A percentile compares a stretch with the other conserved stretches of the same genome.
These are phyloP conservation scores for Nomada fucata DNA, from an alignment of 2,888 invertebrate species.

Conservation along the genomic window DNA sequence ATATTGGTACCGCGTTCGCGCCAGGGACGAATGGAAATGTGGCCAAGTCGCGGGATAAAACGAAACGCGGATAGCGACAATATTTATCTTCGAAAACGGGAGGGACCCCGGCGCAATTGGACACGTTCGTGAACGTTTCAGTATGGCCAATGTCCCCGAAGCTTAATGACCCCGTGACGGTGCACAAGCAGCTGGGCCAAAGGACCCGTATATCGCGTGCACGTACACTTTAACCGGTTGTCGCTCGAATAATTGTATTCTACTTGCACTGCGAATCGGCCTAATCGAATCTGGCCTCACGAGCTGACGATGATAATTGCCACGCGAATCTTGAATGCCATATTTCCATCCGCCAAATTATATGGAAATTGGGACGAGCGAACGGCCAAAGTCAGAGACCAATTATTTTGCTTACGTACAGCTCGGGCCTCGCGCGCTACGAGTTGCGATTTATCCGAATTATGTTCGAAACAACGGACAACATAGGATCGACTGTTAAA, in stretches of 20 bases:
- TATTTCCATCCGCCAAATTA: too few relatives aligned
- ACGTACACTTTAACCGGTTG: conserved; percentile 51
- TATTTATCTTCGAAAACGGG: conserved; percentile 26
- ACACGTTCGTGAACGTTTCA: conserved; percentile 54
- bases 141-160: conserved; percentile 69
- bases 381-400: too few relatives aligned
- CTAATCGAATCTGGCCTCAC: conserved; percentile 27
- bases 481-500: too few relatives aligned
- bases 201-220: conserved; percentile 77
- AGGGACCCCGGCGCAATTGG: conserved; percentile 29
- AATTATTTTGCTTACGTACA: too few relatives aligned
- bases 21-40: neutral
- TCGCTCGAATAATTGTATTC: conserved; percentile 52
- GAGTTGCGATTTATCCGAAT: too few relatives aligned
- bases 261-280: conserved; percentile 10
- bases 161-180: conserved; percentile 81
- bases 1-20: neutral
- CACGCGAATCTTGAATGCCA: too few relatives aligned
- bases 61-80: neutral
- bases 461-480: too few relatives aligned
- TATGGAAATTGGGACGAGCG: too few relatives aligned
- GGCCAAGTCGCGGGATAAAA: neutral
- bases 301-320: conserved; percentile 8
- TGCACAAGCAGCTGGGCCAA: conserved; percentile 72
- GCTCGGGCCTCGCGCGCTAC: too few relatives aligned